These are phyloP conservation scores for Prionace glauca DNA, from an alignment of 2,797 vertebrate species.

Conservation along the genomic window DNA sequence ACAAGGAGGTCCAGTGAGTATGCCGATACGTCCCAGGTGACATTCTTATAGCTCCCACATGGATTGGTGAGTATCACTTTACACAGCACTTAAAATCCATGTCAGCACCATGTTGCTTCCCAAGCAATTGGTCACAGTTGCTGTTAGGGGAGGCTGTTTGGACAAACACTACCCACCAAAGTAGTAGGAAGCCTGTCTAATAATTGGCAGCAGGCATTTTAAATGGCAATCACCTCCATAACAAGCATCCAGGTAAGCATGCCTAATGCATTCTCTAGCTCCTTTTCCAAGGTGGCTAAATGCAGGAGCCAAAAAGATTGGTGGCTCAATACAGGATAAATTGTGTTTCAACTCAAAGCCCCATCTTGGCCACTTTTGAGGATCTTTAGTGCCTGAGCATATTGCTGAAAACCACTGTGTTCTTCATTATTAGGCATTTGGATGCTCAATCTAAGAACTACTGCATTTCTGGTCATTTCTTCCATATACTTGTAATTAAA, in stretches of 20 bases:
- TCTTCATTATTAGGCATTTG: neutral
- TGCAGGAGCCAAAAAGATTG: too few relatives aligned
- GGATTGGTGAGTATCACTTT: neutral
- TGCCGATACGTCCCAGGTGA: neutral
- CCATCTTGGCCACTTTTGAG: neutral
- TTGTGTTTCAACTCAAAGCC: neutral
- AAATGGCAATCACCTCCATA: neutral
- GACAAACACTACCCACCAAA: neutral
- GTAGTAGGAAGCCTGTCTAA: neutral
- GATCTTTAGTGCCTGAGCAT: too few relatives aligned
- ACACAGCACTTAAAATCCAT: neutral
- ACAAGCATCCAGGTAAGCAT: neutral
- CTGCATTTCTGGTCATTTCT: neutral
- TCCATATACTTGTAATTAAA: neutral
- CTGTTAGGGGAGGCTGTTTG: neutral
- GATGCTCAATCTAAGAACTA: too few relatives aligned
- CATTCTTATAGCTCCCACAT: neutral
- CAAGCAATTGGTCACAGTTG: neutral
- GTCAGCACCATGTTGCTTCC: neutral
- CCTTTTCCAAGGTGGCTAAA: neutral
- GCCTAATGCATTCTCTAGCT: neutral
- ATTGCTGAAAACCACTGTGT: too few relatives aligned
- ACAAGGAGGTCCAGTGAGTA: neutral
- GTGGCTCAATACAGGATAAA: neutral
- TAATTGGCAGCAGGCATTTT: neutral